Evolutionary conservation across 2,113 vertebrate species (phyloP).

Genomic region (Empidonax traillii): DNA sequence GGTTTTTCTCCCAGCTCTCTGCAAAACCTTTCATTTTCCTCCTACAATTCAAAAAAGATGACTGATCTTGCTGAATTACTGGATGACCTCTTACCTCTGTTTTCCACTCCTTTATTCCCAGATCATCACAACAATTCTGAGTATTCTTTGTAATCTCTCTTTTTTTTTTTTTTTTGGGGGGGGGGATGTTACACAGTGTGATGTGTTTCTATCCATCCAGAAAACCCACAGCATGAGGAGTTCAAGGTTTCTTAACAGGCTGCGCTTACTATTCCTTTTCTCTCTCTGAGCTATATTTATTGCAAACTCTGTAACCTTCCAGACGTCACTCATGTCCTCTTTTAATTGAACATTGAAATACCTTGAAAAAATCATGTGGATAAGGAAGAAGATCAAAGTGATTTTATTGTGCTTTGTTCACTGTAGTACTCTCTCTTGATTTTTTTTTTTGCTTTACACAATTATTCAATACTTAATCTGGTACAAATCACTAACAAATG

Average conservation of each 20-base stretch:
- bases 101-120: conserved; percentile 2
- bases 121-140: not conserved
- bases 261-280: not conserved
- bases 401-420: not conserved
- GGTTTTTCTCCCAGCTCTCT: not conserved
- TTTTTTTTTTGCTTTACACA: not conserved
- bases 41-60: not conserved
- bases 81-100: not conserved
- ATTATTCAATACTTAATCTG: not conserved
- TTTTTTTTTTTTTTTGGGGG: not conserved
- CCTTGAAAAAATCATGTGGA: not conserved
- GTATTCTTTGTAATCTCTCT: not conserved
- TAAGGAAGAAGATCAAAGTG: not conserved
- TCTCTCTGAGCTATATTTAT: not conserved
- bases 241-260: not conserved
- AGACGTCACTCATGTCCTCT: not conserved
- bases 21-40: not conserved
- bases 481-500: not conserved
- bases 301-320: not conserved
- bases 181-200: not conserved
- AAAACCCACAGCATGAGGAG: not conserved
- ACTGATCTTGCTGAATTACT: not conserved
- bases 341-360: not conserved
- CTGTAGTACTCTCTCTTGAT: not conserved
- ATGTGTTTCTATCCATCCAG: not conserved